Base-by-base conservation (phyloP, 1,140 invertebrate species). In the Dendroctonus valens region DNA sequence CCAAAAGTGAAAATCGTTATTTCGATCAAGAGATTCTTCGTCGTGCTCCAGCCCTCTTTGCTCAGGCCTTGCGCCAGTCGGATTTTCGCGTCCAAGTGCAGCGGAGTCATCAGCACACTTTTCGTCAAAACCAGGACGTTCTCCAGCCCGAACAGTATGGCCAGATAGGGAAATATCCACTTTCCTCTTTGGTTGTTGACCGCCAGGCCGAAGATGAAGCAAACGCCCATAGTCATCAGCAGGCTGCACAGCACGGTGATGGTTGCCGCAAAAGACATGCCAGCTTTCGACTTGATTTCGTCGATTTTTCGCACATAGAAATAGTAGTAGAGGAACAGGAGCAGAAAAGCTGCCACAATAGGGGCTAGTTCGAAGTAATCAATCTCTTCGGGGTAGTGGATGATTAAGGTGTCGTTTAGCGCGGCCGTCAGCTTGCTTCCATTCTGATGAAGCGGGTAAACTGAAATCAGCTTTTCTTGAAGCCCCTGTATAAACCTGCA, bases 291-390 rank as follows among this genome's bases (percentile, higher is more conserved):
- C 73, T 93, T 92, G 9, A 99, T 89, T 58, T 94, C 85, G 76
- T 97, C 94, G 53, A 98, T 94, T 83, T 97, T 95, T 74, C 94
- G 84, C 9, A 97, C 91, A 51, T 94, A 97, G 77, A 97, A 98
- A 75, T 97, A 97, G 5, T 97, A 88, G 74, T 97, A 98, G 5
- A 94, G 79, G 77, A 97, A 96, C 8, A 97, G 80, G 11, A 92
- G 83, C 11, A 93, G 77, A 72, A 97, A 97, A 7, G 92, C 90
- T 61, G 93, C 86, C 15, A 88, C 83, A 0, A 98, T 77, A 0
- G 93, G 93, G 46, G 95, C 84, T 65, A 96, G 87, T 76, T 97
- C 93, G 71, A 87, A 86, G 68, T 93, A 89, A 74, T 93, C 91
- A 69, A 94, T 92, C 76, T 92, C 88, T 52, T 90, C 89, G 51